Conservation (phyloP, 2,797 vertebrate species). For the Psittacula echo region DNA sequence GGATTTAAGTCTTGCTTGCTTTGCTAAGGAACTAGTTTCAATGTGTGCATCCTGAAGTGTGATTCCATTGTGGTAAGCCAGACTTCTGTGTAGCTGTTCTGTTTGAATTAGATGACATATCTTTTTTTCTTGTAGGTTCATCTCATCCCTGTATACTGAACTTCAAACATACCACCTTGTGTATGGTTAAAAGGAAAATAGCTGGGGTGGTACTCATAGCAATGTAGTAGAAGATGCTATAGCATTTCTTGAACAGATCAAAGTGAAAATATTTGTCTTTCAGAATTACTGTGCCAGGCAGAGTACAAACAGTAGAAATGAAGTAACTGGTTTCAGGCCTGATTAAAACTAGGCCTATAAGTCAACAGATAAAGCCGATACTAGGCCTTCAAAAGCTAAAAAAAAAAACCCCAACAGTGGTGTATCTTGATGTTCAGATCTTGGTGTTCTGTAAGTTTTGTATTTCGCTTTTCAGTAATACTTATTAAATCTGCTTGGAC, state of each 20-base stretch:
- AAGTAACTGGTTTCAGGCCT: not conserved
- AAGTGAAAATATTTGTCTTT: not conserved
- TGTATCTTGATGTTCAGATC: not conserved
- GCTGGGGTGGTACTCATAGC: not conserved
- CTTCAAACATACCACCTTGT: not conserved
- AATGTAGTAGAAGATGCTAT: not conserved
- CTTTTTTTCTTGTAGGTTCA: not conserved
- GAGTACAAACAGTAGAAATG: not conserved
- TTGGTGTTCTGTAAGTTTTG: not conserved
- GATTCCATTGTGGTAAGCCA: not conserved
- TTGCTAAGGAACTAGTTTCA: not conserved
- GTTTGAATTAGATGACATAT: not conserved
- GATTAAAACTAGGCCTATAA: not conserved
- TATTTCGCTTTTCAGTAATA: not conserved
- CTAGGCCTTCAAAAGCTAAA: not conserved
- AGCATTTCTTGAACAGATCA: not conserved
- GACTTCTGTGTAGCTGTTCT: not conserved
- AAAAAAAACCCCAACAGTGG: not conserved
- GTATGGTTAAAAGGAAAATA: not conserved
- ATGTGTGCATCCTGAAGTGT: not conserved
- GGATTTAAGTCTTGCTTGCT: not conserved
- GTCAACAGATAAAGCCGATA: not conserved
- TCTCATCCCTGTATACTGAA: not conserved
- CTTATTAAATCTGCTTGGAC: not conserved
- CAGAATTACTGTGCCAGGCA: not conserved